Conservation (phyloP, 2,113 vertebrate species). For the Atractosteus spatula region DNA sequence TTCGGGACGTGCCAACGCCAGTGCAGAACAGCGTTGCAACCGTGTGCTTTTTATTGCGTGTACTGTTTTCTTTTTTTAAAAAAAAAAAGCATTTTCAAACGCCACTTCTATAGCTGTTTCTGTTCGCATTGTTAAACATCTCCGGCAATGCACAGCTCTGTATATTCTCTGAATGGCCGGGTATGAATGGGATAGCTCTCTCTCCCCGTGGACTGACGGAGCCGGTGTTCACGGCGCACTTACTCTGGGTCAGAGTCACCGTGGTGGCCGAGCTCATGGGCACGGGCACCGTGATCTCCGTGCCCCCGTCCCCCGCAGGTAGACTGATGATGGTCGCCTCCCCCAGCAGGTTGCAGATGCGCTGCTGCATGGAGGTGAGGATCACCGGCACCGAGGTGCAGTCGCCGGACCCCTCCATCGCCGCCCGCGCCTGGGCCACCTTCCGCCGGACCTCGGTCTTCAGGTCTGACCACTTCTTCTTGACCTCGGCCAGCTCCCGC, state of each 20-base stretch:
- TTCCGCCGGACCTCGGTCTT: slow-evolving; percentile 95
- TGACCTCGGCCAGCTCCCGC: slow-evolving; percentile 89
- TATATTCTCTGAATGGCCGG: too few species aligned
- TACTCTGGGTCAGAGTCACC: slow-evolving; percentile 88
- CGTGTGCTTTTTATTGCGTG: too few species aligned
- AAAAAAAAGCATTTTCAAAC: too few species aligned
- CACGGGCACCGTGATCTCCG: slow-evolving; percentile 77
- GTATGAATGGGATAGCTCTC: too few species aligned
- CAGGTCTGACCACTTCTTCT: slow-evolving; percentile 97
- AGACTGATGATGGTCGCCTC: slow-evolving; percentile 95
- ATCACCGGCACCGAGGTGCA: slow-evolving; percentile 78
- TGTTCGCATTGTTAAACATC: too few species aligned
- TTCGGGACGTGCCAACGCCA: too few species aligned
- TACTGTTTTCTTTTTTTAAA: too few species aligned
- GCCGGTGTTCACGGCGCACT: slow-evolving; percentile 34
- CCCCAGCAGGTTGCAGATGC: slow-evolving; percentile 93
- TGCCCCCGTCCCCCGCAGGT: slow-evolving; percentile 74
- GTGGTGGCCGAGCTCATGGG: slow-evolving; percentile 66
- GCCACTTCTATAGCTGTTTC: too few species aligned
- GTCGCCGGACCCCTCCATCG: slow-evolving; percentile 80
- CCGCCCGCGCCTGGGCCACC: slow-evolving; percentile 89
- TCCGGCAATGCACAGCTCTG: too few species aligned
- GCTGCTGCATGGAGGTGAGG: slow-evolving; percentile 92
- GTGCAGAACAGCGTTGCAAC: too few species aligned
- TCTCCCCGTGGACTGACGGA: too few species aligned